Percentiles rank a stretch among this genome's conserved stretches.
phyloP scores from a whole-genome alignment of 2,888 invertebrate species.

The Eueremaeus valkanovi region DNA sequence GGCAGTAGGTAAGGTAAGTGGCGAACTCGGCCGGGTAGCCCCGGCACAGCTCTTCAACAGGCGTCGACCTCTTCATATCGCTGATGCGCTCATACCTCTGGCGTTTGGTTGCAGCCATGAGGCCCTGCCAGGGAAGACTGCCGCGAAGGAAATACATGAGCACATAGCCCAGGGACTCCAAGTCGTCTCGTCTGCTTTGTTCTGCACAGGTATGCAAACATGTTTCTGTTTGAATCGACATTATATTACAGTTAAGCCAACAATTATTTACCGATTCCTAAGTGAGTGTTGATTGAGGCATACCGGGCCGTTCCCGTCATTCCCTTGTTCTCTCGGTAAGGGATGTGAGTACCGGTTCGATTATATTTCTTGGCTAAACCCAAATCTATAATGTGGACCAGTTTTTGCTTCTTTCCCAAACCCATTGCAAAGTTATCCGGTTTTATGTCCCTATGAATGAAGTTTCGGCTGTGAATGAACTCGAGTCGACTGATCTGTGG shows the following conservation, averaged over 20 bases:
- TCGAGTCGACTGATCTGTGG: conserved; percentile 76
- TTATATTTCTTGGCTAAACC: conserved; percentile 97
- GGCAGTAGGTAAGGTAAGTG: conserved; percentile 99
- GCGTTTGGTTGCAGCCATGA: conserved; percentile 94
- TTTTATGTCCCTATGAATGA: conserved; percentile 99
- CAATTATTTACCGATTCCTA: conserved; percentile 78
- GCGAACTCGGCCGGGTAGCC: conserved; percentile 99
- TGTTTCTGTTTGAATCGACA: conserved; percentile 10
- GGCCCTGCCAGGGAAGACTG: conserved; percentile 89
- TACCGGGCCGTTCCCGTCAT: conserved; percentile 96
- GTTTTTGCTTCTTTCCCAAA: conserved; percentile 95
- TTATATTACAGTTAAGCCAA: conserved; percentile 21
- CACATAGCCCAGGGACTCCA: conserved; percentile 98
- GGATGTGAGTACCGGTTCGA: conserved; percentile 84
- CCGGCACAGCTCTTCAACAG: conserved; percentile 95
- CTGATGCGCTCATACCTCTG: conserved; percentile 99
- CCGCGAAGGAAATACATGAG: conserved; percentile 92
- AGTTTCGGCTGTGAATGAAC: conserved; percentile 97
- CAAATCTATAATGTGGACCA: conserved; percentile 98
- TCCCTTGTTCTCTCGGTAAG: conserved; percentile 99
- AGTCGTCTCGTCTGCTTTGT: conserved; percentile 94
- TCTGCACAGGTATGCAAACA: too few species aligned
- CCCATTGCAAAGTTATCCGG: conserved; percentile 99
- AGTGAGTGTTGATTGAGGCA: conserved; percentile 98
- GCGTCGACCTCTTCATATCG: conserved; percentile 99